Percentiles rank a stretch among this genome's conserved stretches.
Conservation (phyloP, 2,113 vertebrate genomes). For the Chascanopsetta lugubris region DNA sequence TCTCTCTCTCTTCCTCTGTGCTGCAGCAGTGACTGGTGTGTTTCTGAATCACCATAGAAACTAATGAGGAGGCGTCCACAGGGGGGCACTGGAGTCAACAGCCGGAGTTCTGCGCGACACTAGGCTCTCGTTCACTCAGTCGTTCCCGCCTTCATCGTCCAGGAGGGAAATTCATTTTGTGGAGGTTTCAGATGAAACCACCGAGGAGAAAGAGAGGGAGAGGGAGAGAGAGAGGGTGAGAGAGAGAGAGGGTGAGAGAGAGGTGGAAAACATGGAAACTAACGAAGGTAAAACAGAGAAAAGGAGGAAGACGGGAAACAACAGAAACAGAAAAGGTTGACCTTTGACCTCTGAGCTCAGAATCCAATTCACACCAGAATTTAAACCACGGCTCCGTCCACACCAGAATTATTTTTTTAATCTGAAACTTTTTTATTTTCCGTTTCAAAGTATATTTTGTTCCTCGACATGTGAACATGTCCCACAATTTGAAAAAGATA, state of each 20-base stretch:
- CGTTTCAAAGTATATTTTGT: too few species aligned
- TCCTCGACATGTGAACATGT: too few species aligned
- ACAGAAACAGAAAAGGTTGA: too few species aligned
- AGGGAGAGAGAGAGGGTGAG: neutral
- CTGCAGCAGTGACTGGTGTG: constrained; percentile 9
- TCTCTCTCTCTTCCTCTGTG: neutral
- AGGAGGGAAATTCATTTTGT: constrained; percentile 54
- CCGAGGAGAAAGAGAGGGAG: neutral
- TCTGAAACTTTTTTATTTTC: too few species aligned
- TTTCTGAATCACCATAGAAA: constrained; percentile 35
- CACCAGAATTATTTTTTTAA: too few species aligned
- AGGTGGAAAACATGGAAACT: neutral
- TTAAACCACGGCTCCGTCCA: too few species aligned
- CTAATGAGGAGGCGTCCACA: constrained; percentile 42
- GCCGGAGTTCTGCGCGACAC: neutral
- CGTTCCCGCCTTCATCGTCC: constrained; percentile 35
- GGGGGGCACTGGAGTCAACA: constrained; percentile 14
- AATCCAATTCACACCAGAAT: too few species aligned
- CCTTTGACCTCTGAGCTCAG: too few species aligned
- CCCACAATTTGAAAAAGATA: too few species aligned
- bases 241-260: too few species aligned
- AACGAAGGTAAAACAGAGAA: neutral
- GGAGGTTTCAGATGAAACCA: neutral
- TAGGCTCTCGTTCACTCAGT: constrained; percentile 8
- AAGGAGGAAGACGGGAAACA: neutral